Evolutionary conservation across 2,797 vertebrate species (phyloP), one percentile per base, ranked within the genome.

Genomic region (Hapalemur alaotrensis): DNA sequence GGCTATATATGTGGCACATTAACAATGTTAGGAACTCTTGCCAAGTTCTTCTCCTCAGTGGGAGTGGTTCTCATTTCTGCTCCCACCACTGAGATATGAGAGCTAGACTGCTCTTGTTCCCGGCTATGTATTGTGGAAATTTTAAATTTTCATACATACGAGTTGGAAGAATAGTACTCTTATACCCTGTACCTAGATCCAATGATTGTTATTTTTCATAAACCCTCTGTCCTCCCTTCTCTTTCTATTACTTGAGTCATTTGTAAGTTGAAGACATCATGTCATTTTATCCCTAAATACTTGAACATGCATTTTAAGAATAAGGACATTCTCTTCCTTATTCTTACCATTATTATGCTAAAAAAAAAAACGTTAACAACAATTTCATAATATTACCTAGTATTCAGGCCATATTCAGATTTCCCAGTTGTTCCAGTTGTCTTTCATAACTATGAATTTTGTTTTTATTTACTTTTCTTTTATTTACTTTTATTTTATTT

Each of bases 171-270:
- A 75, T 11, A 59, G 14, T 75, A 18, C 38, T 59, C 43, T 3
- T 23, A 18, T 25, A 38, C 15, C 63, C 22, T 87, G 46, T 17
- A 78, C 25, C 6, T 38, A 41, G 18, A 52, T 30, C 72, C 35
- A 11, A 25, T 65, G 28, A 20, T 57, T 73, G 7, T 28, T 30
- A 67, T 28, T 93, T 95, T 65, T 83, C 11, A 38, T n/a, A 70
- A 83, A 43, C 59, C 57, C n/a, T 25, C 59, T 61, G 35, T 92
- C 12, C 89, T 32, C 92, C 7, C 20, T 14, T 85, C 70, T 43
- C n/a, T 93, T 84, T 48, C 54, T 87, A 11, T 87, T 94, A 86
- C 46, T 87, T 88, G 63, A 95, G 43, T 52, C 69, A 11, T 85
- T 92, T 79, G 6, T 76, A 96, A 91, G 43, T 72, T 65, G 63